phyloP scores from a whole-genome alignment of 1,140 invertebrate genomes.

The Drosophila insularis region DNA sequence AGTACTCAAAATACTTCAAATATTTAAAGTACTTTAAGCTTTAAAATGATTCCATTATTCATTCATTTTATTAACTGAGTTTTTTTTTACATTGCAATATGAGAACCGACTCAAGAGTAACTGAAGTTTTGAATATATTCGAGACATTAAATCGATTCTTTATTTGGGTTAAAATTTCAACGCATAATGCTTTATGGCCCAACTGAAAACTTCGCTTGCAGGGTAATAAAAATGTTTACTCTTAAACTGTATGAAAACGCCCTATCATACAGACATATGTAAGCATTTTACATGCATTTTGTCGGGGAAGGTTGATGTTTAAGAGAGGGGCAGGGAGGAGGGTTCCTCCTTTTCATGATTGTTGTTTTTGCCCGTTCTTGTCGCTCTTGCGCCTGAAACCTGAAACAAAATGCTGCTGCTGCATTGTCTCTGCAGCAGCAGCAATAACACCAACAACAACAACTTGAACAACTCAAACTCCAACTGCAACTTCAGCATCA shows the following conservation, averaged over 20 bases:
- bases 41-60: too few relatives aligned
- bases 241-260: background rate
- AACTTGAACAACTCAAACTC: conserved; percentile 13
- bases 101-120: too few relatives aligned
- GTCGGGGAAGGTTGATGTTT: background rate
- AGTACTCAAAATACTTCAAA: too few relatives aligned
- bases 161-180: background rate
- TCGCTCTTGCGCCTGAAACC: conserved; percentile 77
- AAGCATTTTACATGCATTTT: background rate
- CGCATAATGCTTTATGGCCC: background rate
- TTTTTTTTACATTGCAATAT: too few relatives aligned
- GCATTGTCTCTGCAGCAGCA: conserved; percentile 62
- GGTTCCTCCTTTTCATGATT: conserved; percentile 29
- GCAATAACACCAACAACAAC: conserved; percentile 45
- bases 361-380: conserved; percentile 74
- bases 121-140: too few relatives aligned
- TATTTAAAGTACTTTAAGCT: too few relatives aligned
- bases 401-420: conserved; percentile 65
- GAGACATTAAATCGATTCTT: too few relatives aligned
- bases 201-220: background rate
- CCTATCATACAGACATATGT: conserved; percentile 4
- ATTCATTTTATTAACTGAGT: too few relatives aligned
- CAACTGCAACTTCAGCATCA: conserved; percentile 45
- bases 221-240: conserved; percentile 3
- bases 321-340: too few relatives aligned